A percentile compares a stretch with the other conserved stretches of the same genome.
phyloP scores from a whole-genome alignment of 2,888 invertebrate genomes.

The Thelaira solivaga region DNA sequence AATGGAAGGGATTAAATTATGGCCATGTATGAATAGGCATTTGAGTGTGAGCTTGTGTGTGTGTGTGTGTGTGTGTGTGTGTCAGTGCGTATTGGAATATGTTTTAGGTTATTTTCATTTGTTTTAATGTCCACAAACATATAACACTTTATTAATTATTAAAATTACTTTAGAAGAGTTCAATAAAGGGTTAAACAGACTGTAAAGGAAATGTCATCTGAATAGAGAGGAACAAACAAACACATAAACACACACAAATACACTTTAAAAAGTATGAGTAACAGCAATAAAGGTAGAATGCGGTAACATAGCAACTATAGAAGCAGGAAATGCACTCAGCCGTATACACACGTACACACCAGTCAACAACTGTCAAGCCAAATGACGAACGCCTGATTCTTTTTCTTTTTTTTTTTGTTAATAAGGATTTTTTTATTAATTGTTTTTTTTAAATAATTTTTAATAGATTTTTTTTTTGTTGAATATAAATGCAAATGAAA shows the following conservation, averaged over 20 bases:
- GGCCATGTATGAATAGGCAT: not conserved
- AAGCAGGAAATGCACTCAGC: slow-evolving; percentile 59
- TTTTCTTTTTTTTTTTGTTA: slow-evolving; percentile 26
- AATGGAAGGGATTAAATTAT: slow-evolving; percentile 34
- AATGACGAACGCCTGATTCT: slow-evolving; percentile 37
- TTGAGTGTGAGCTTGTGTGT: not conserved
- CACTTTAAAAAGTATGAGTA: slow-evolving; percentile 21
- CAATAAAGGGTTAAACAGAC: slow-evolving; percentile 59
- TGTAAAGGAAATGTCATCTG: slow-evolving; percentile 57
- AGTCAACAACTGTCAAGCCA: slow-evolving; percentile 51
- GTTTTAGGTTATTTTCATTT: slow-evolving; percentile 39
- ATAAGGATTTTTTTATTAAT: slow-evolving; percentile 48
- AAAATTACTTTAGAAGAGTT: slow-evolving; percentile 57
- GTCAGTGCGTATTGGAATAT: not conserved
- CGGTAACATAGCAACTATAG: no score
- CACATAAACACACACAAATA: no score
- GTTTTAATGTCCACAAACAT: slow-evolving; percentile 56
- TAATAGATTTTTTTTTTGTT: not conserved
- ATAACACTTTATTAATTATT: slow-evolving; percentile 63
- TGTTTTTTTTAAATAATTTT: slow-evolving; percentile 26
- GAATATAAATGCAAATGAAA: not conserved
- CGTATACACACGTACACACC: not conserved
- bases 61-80: not conserved
- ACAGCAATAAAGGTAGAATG: slow-evolving; percentile 2
- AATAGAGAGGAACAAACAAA: slow-evolving; percentile 17